Conservation (phyloP, 2,113 vertebrate genomes). For the Psittacara wagleri region DNA sequence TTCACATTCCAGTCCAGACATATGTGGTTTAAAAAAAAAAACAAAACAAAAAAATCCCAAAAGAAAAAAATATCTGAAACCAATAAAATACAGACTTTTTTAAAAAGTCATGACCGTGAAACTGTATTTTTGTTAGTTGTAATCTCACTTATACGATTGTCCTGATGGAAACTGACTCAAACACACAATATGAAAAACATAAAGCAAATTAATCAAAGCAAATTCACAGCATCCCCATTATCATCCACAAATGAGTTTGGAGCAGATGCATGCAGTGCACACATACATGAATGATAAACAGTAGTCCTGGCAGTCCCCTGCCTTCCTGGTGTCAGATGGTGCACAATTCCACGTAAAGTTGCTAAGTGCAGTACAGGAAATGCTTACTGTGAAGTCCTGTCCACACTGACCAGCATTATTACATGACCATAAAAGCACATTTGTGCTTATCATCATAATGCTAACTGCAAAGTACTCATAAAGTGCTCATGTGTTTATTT, state of each 20-base stretch:
- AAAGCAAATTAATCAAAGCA: conserved; percentile 70
- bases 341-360: not conserved
- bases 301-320: not conserved
- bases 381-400: conserved; percentile 48
- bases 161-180: conserved; percentile 70
- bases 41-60: not conserved
- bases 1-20: conserved; percentile 84
- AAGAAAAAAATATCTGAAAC: conserved; percentile 60
- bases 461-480: not conserved
- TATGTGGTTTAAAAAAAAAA: conserved; percentile 53
- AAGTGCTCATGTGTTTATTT: not conserved
- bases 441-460: conserved; percentile 15
- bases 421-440: conserved; percentile 26
- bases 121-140: conserved; percentile 68
- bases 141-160: conserved; percentile 56
- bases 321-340: conserved; percentile 41
- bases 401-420: conserved; percentile 25
- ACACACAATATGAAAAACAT: conserved; percentile 66
- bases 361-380: conserved; percentile 48
- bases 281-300: conserved; percentile 54
- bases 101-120: conserved; percentile 66
- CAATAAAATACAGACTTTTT: conserved; percentile 72
- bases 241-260: conserved; percentile 66
- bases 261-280: conserved; percentile 69
- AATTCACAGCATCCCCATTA: conserved; percentile 64